Evolutionary conservation across 2,797 vertebrate genomes (phyloP).

Genomic region (Phoeniculus purpureus): DNA sequence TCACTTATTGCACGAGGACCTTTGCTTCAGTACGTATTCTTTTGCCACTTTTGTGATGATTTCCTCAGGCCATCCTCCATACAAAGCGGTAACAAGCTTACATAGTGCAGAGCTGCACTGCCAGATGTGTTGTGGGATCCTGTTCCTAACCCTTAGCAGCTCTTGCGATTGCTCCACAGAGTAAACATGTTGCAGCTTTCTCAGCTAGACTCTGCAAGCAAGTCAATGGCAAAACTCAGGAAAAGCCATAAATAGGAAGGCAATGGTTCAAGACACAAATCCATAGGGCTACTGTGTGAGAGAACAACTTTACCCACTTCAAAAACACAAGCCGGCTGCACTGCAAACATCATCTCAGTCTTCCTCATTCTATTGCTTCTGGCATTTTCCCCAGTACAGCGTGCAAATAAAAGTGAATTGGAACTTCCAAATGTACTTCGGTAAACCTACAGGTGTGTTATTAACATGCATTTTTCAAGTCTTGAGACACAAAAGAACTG

Average conservation of each 20-base stretch:
- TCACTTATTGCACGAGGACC: rapidly evolving
- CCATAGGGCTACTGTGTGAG: neutral
- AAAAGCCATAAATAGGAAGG: conserved; percentile 21
- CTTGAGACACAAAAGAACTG: neutral
- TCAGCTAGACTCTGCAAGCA: neutral
- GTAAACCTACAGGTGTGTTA: neutral
- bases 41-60: neutral
- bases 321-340: conserved; percentile 15
- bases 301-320: conserved; percentile 25
- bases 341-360: neutral
- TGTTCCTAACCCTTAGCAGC: conserved; percentile 26
- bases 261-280: conserved; percentile 23
- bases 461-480: conserved; percentile 11
- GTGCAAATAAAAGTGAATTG: conserved; percentile 38
- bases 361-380: neutral
- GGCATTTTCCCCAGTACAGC: neutral
- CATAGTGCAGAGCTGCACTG: neutral
- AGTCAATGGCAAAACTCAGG: neutral
- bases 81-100: neutral
- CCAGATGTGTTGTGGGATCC: neutral
- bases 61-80: neutral
- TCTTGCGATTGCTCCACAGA: conserved; percentile 8
- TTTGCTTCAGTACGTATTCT: neutral
- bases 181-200: neutral
- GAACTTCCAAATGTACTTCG: neutral